Evolutionary conservation across 1,140 invertebrate species (phyloP).

Genomic region (Chironomus tepperi): DNA sequence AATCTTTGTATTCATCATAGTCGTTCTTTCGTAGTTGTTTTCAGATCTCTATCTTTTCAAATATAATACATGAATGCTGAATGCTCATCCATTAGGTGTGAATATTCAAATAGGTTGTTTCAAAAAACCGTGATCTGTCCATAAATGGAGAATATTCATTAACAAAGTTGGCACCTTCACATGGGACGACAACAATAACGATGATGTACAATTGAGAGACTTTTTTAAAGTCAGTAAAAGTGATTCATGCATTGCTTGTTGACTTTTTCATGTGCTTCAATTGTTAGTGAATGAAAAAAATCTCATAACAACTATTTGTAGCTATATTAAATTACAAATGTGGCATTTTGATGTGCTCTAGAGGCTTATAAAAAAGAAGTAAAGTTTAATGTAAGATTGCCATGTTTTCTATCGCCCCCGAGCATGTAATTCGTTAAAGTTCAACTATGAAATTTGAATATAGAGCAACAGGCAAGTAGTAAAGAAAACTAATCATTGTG

Average conservation of each 20-base stretch:
- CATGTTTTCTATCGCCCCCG: not conserved
- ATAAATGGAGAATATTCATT: conserved; percentile 14
- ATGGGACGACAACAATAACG: not conserved
- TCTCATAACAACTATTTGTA: not conserved
- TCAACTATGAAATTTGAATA: not conserved
- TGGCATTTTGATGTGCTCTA: not conserved
- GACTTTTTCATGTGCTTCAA: not conserved
- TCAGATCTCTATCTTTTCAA: not conserved
- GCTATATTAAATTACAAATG: not conserved
- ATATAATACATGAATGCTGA: not conserved
- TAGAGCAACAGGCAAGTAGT: not conserved
- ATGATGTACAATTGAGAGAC: too few relatives aligned
- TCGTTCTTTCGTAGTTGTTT: not conserved
- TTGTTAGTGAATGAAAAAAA: not conserved
- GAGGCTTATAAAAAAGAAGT: not conserved
- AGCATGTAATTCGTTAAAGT: not conserved
- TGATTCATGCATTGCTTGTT: not conserved
- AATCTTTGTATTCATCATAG: not conserved
- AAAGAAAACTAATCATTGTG: not conserved
- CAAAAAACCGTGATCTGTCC: not conserved
- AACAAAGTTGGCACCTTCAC: conserved; percentile 1
- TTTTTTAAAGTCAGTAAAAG: not conserved
- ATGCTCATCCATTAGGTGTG: conserved; percentile 11
- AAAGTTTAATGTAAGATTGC: not conserved
- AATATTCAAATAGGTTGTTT: conserved; percentile 1